Conservation (phyloP, 2,888 invertebrate genomes). For the Cephalotes varians region DNA sequence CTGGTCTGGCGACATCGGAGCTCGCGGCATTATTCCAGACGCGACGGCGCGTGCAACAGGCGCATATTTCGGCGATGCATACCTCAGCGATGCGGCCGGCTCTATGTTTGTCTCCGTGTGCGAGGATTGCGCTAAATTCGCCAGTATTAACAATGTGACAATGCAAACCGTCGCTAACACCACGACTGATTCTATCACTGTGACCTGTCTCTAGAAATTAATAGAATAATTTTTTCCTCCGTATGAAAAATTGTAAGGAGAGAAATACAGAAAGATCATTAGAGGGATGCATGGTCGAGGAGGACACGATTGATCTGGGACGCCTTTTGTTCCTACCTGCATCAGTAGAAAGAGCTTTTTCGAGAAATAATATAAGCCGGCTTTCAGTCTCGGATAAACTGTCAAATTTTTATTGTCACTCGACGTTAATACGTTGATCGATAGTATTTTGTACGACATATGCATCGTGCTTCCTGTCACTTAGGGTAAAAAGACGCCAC, state of each 20-base stretch:
- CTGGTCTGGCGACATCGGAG: constrained; percentile 52
- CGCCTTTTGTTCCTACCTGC: constrained; percentile 54
- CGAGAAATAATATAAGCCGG: constrained; percentile 16
- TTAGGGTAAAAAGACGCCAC: neutral
- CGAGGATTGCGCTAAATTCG: constrained; percentile 46
- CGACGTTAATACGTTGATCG: neutral
- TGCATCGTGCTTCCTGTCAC: neutral
- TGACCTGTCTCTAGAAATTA: constrained; percentile 61
- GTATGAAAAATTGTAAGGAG: neutral
- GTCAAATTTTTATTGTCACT: neutral
- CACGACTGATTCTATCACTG: constrained; percentile 51
- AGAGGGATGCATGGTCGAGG: neutral
- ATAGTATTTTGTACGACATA: neutral
- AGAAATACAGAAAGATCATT: neutral
- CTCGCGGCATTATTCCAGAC: constrained; percentile 27
- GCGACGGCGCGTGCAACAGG: neutral
- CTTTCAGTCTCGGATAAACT: constrained; percentile 1
- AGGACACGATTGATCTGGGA: neutral
- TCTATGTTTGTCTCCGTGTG: constrained; percentile 37
- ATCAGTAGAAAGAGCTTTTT: constrained; percentile 52
- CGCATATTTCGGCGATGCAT: constrained; percentile 33
- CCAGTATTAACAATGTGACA: constrained; percentile 58
- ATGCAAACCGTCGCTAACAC: constrained; percentile 48
- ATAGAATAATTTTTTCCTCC: constrained; percentile 1
- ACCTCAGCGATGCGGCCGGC: constrained; percentile 9